phyloP scores from a whole-genome alignment of 2,113 vertebrate species.

The Symphodus melops region DNA sequence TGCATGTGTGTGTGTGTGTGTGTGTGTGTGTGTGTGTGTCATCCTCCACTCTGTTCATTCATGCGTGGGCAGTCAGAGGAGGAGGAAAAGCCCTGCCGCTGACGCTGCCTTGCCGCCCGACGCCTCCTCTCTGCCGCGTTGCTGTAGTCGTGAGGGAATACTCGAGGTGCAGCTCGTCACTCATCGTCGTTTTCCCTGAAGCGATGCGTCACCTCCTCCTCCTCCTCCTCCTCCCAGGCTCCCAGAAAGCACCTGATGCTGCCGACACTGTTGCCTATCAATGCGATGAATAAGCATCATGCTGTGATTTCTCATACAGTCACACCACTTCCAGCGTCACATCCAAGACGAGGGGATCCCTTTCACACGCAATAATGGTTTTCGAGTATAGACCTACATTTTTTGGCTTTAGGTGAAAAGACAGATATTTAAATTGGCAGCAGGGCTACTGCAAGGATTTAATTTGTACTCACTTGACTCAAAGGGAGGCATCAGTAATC shows the following conservation, averaged over 20 bases:
- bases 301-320: constrained; percentile 29
- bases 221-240: constrained; percentile 36
- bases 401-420: background rate
- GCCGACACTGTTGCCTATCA: constrained; percentile 48
- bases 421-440: constrained; percentile 24
- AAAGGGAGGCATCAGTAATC: background rate
- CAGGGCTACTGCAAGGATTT: background rate
- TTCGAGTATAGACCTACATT: background rate
- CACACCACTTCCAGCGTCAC: constrained; percentile 1
- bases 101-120: constrained; percentile 30
- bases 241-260: constrained; percentile 69
- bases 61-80: constrained; percentile 68
- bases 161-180: constrained; percentile 69
- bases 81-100: constrained; percentile 76
- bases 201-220: constrained; percentile 74
- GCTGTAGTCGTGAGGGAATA: constrained; percentile 80
- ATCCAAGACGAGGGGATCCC: background rate
- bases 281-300: constrained; percentile 58
- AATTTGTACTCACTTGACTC: background rate
- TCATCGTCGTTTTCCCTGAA: constrained; percentile 57
- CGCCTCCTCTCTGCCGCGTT: constrained; percentile 32
- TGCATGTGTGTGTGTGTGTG: constrained; percentile 45
- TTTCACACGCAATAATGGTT: background rate
- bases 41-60: constrained; percentile 71
- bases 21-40: constrained; percentile 47